phyloP scores from a whole-genome alignment of 2,113 vertebrate genomes.

The Typhlomys cinereus region DNA sequence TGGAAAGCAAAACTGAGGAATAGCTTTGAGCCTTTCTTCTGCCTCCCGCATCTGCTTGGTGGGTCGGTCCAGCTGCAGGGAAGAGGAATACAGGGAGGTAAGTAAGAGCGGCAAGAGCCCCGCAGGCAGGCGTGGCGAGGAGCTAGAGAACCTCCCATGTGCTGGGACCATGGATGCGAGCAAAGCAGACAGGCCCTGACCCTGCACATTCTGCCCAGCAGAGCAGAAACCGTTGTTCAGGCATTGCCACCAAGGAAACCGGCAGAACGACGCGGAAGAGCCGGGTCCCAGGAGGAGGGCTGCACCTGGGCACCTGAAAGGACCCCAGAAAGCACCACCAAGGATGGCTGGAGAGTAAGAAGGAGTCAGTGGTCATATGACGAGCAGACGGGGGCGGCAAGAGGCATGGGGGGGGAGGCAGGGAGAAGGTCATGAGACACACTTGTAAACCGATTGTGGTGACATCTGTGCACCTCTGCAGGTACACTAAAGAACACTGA shows the following conservation, averaged over 20 bases:
- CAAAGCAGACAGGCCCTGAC: not conserved
- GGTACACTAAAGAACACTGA: not conserved
- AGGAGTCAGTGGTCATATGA: not conserved
- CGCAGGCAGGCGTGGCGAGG: not conserved
- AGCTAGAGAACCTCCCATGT: not conserved
- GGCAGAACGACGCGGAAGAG: not conserved
- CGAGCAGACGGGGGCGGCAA: not conserved
- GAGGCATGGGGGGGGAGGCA: not conserved
- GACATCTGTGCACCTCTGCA: not conserved
- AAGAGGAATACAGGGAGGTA: not conserved
- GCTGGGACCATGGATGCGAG: not conserved
- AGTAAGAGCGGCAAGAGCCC: not conserved
- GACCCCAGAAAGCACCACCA: not conserved
- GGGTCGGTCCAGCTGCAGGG: conserved; percentile 93
- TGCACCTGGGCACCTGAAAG: not conserved
- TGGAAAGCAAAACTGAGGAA: conserved; percentile 99
- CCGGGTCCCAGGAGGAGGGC: not conserved
- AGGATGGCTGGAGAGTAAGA: not conserved
- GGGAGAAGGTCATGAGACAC: not conserved
- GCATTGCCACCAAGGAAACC: not conserved
- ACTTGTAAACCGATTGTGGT: not conserved
- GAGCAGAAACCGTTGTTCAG: not conserved
- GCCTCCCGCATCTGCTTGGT: conserved; percentile 98
- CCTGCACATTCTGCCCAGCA: not conserved
- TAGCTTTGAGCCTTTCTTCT: conserved; percentile 97